Evolutionary conservation across 2,888 invertebrate genomes (phyloP).

Genomic region (Cryptocephalus moraei): DNA sequence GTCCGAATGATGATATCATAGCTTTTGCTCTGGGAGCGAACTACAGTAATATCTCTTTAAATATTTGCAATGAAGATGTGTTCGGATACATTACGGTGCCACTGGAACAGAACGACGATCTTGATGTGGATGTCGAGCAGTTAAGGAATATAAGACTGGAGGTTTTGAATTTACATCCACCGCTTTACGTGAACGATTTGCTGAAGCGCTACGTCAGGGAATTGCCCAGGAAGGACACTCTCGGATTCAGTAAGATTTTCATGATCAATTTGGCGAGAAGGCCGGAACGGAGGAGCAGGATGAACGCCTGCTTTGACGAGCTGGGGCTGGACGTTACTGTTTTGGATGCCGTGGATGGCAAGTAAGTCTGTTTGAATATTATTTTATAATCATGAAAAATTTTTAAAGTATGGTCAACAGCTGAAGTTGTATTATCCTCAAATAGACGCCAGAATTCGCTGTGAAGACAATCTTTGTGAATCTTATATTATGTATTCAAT

Average conservation of each 20-base stretch:
- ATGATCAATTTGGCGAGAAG: constrained; percentile 87
- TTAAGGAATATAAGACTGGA: constrained; percentile 58
- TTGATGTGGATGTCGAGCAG: constrained; percentile 58
- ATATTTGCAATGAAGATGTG: constrained; percentile 68
- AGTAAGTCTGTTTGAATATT: constrained; percentile 43
- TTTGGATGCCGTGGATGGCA: constrained; percentile 84
- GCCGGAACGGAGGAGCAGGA: constrained; percentile 64
- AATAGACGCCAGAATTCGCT: no score
- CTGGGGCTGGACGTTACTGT: constrained; percentile 68
- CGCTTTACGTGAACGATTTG: constrained; percentile 37
- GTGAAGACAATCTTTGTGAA: no score
- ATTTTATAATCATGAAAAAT: no score
- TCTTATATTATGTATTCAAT: no score
- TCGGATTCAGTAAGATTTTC: constrained; percentile 71
- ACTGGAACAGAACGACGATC: constrained; percentile 54
- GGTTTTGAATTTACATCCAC: constrained; percentile 46
- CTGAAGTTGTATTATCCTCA: no score
- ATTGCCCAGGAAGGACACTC: constrained; percentile 45
- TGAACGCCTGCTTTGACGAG: constrained; percentile 70
- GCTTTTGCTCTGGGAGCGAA: constrained; percentile 79
- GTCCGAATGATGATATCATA: constrained; percentile 80
- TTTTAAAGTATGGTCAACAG: no score
- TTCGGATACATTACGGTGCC: constrained; percentile 83
- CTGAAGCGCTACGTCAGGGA: constrained; percentile 28
- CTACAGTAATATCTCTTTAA: constrained; percentile 50